Percentiles rank a stretch among this genome's conserved stretches.
These are phyloP conservation scores for Epinephelus malabaricus DNA, from an alignment of 2,797 vertebrate species.

Conservation along the genomic window DNA sequence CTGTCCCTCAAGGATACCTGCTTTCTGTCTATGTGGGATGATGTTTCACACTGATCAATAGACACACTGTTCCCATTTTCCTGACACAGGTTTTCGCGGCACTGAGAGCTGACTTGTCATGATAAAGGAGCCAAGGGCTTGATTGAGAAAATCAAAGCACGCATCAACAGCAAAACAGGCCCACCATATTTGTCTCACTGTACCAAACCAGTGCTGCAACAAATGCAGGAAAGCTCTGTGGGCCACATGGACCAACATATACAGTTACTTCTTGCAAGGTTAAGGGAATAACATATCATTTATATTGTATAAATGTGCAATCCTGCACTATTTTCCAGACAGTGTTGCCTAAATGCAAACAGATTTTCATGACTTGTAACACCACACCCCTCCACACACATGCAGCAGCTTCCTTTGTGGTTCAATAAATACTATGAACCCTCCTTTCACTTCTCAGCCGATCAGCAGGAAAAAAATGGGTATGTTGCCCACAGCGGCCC, in stretches of 20 bases:
- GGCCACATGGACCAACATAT: not conserved
- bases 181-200: not conserved
- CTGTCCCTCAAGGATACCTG: constrained; percentile 62
- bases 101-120: constrained; percentile 74
- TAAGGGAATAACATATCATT: constrained; percentile 2
- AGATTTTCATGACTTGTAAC: not conserved
- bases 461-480: constrained; percentile 37
- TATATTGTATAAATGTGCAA: constrained; percentile 5
- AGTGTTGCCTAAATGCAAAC: not conserved
- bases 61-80: constrained; percentile 84
- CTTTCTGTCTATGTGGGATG: constrained; percentile 65
- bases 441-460: constrained; percentile 24
- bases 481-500: constrained; percentile 3
- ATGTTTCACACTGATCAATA: constrained; percentile 86
- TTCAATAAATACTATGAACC: constrained; percentile 38
- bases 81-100: constrained; percentile 86
- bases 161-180: constrained; percentile 69
- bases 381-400: not conserved
- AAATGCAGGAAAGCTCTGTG: not conserved
- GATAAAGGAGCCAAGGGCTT: constrained; percentile 69
- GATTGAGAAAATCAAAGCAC: constrained; percentile 78
- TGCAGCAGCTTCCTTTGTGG: constrained; percentile 13
- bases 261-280: not conserved
- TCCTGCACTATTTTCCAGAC: not conserved
- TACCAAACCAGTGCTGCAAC: too few relatives aligned